Evolutionary conservation across 1,140 invertebrate genomes (phyloP).

Genomic region (Drosophila elegans): DNA sequence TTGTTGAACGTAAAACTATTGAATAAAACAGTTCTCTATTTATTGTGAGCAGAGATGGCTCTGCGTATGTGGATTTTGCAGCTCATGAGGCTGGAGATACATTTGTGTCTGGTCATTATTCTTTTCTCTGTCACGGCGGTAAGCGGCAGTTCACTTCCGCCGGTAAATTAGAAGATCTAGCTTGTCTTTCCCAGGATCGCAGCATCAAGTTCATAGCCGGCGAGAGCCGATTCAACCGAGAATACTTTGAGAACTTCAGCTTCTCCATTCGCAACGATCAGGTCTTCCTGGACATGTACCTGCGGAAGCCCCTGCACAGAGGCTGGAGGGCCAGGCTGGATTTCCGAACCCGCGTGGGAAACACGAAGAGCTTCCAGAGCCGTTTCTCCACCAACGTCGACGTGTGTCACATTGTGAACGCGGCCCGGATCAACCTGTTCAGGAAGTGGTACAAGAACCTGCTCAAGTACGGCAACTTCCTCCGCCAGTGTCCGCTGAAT

Average conservation of each 20-base stretch:
- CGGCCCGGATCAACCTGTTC: slow-evolving; percentile 50
- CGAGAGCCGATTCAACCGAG: slow-evolving; percentile 43
- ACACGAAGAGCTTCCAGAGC: slow-evolving; percentile 61
- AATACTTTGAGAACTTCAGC: slow-evolving; percentile 64
- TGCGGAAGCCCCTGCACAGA: slow-evolving; percentile 37
- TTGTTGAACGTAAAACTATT: not conserved
- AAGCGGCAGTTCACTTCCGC: not conserved
- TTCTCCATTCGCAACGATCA: slow-evolving; percentile 31
- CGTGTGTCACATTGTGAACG: slow-evolving; percentile 59
- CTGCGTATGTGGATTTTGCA: not conserved
- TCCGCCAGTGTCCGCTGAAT: slow-evolving; percentile 46
- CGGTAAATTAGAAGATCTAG: no score
- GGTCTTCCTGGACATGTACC: slow-evolving; percentile 48
- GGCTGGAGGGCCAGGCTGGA: slow-evolving; percentile 58
- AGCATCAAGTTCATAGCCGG: slow-evolving; percentile 41
- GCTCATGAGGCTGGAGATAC: slow-evolving; percentile 8
- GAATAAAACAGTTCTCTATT: not conserved
- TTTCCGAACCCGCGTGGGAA: slow-evolving; percentile 49
- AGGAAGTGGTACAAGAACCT: slow-evolving; percentile 63
- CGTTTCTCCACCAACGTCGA: slow-evolving; percentile 59
- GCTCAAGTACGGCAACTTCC: slow-evolving; percentile 60
- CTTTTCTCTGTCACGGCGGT: slow-evolving; percentile 27
- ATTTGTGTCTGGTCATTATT: slow-evolving; percentile 15
- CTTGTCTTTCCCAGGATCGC: slow-evolving; percentile 26
- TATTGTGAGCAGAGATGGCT: slow-evolving; percentile 15